Evolutionary conservation across 2,797 vertebrate genomes (phyloP).

Genomic region (Fringilla coelebs): DNA sequence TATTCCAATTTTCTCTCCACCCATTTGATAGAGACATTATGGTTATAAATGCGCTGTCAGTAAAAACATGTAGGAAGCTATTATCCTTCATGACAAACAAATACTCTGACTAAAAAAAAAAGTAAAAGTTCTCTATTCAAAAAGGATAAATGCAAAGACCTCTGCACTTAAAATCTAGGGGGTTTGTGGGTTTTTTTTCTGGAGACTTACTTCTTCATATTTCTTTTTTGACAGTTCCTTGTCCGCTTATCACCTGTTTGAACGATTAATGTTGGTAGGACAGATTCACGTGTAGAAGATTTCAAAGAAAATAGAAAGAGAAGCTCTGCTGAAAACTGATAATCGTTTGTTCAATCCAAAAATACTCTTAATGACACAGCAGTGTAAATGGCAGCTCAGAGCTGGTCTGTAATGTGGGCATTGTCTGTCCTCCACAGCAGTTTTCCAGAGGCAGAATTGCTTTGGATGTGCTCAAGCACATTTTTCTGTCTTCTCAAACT

Average conservation of each 20-base stretch:
- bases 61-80: rapidly evolving
- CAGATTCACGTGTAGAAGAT: neutral
- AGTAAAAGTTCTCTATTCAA: neutral
- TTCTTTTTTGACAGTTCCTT: neutral
- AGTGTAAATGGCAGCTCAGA: neutral
- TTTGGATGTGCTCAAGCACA: neutral
- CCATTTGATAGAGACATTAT: neutral
- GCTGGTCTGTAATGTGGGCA: neutral
- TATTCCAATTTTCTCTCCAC: neutral
- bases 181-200: neutral
- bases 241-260: neutral
- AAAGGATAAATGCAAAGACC: neutral
- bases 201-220: neutral
- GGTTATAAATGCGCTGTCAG: rapidly evolving
- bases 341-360: neutral
- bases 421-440: neutral
- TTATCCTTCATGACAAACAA: neutral
- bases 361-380: neutral
- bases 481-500: neutral
- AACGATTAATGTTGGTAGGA: neutral
- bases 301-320: neutral
- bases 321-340: neutral
- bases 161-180: neutral
- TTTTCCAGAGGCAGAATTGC: neutral
- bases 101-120: neutral